Conservation (phyloP, 2,797 vertebrate species). For the Manis javanica region DNA sequence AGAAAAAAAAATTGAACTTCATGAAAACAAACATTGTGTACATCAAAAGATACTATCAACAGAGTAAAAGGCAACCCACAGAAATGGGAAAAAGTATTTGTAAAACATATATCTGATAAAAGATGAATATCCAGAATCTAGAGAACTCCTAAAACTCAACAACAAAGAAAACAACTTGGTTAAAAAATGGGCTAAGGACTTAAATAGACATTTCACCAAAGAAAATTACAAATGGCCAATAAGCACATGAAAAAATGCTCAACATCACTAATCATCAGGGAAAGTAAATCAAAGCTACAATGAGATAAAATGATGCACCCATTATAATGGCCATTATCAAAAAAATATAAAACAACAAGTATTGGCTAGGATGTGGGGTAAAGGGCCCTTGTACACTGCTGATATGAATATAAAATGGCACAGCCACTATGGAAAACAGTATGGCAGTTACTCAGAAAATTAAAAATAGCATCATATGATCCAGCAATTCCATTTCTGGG, state of each 20-base stretch:
- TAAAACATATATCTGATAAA: neutral
- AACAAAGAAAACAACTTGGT: neutral
- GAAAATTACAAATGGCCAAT: neutral
- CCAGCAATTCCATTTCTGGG: neutral
- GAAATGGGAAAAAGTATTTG: neutral
- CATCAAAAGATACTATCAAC: neutral
- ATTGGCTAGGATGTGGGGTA: neutral
- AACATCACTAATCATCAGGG: neutral
- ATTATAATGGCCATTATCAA: neutral
- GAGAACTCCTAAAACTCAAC: neutral
- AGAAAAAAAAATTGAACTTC: slow-evolving; percentile 6
- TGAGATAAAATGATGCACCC: neutral
- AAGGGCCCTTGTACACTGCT: neutral
- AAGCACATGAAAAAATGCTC: neutral
- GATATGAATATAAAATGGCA: neutral
- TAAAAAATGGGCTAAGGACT: neutral
- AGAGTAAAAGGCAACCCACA: neutral
- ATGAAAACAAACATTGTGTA: neutral
- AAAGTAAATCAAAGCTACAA: neutral
- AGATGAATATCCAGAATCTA: neutral
- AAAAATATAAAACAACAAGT: neutral
- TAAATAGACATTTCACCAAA: neutral
- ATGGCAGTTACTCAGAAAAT: neutral
- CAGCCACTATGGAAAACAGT: neutral
- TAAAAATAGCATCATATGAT: neutral